Evolutionary conservation across 2,797 vertebrate genomes (phyloP), one percentile per base, ranked within the genome.

Genomic region (Rhinophrynus dorsalis): DNA sequence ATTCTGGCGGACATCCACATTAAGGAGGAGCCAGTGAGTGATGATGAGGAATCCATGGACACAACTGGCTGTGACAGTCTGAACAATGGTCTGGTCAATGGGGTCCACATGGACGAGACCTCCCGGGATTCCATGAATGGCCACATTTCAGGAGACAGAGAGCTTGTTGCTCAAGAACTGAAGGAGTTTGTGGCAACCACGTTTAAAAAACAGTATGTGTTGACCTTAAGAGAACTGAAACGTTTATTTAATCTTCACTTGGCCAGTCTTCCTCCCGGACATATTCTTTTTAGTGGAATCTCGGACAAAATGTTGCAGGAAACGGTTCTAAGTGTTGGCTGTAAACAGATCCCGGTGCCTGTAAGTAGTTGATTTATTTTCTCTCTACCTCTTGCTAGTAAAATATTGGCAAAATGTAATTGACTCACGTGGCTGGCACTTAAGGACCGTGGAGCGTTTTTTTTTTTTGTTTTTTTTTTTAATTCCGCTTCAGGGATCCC

Each of bases 311-410:
- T 94, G 90, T 89, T 99, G 5, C 96, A 98, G 85, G 96, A 99
- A 76, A 90, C 94, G 72, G 92, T 96, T 68, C 83, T 98, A 85
- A 90, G 90, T 58, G 86, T 90, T 83, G 90, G 90, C 63, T 99
- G 96, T 90, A 97, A 91, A 80, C 97, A 98, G 88, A 98, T 99
- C 74, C 84, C 92, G 91, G 97, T 99, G 93, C 97, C 97, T 94
- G 97, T 99, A 84, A 98, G 97, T 98, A 85, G 29, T n/a, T n/a
- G n/a, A n/a, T n/a, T n/a, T n/a, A n/a, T n/a, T n/a, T n/a, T n/a
- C n/a, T n/a, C n/a, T n/a, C n/a, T n/a, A n/a, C n/a, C n/a, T n/a
- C n/a, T n/a, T n/a, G n/a, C n/a, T n/a, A n/a, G n/a, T n/a, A n/a
- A n/a, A n/a, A n/a, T n/a, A n/a, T n/a, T n/a, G n/a, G n/a, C n/a